Evolutionary conservation across 1,140 invertebrate species (phyloP).

Genomic region (Anastatus disparis): DNA sequence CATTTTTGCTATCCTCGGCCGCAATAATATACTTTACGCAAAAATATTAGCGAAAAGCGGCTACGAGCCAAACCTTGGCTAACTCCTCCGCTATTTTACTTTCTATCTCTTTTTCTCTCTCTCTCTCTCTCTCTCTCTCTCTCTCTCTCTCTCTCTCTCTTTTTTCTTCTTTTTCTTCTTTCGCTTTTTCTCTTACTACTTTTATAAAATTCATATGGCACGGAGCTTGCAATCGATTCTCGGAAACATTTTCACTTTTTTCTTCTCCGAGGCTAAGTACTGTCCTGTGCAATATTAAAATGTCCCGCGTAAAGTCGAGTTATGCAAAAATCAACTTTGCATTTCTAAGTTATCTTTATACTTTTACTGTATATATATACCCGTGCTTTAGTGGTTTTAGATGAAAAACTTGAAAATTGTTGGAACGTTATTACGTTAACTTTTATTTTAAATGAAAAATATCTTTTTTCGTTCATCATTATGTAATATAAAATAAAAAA

Average conservation of each 20-base stretch:
- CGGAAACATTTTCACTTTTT: slow-evolving; percentile 22
- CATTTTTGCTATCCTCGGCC: not conserved
- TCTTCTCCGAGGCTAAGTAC: too few relatives aligned
- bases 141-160: not conserved
- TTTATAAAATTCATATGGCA: slow-evolving; percentile 5
- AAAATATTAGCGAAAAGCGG: slow-evolving; percentile 33
- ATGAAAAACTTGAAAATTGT: too few relatives aligned
- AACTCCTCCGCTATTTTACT: slow-evolving; percentile 1
- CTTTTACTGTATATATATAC: too few relatives aligned
- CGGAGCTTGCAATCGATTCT: slow-evolving; percentile 10
- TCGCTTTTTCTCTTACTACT: too few relatives aligned
- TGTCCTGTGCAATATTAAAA: not conserved
- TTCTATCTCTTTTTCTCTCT: not conserved
- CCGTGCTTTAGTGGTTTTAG: too few relatives aligned
- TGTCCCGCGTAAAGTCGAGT: not conserved
- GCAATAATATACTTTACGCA: slow-evolving; percentile 3
- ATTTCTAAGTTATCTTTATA: not conserved
- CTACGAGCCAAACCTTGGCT: slow-evolving; percentile 18
- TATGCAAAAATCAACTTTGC: not conserved
- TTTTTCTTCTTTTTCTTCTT: not conserved
- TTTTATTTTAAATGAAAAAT: too few relatives aligned
- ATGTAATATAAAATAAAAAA: too few relatives aligned
- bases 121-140: not conserved
- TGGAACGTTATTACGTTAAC: too few relatives aligned
- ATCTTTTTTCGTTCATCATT: too few relatives aligned